A percentile compares a stretch with the other conserved stretches of the same genome.
These are phyloP conservation scores for Argyrosomus japonicus DNA, from an alignment of 2,113 vertebrate species.

Conservation along the genomic window DNA sequence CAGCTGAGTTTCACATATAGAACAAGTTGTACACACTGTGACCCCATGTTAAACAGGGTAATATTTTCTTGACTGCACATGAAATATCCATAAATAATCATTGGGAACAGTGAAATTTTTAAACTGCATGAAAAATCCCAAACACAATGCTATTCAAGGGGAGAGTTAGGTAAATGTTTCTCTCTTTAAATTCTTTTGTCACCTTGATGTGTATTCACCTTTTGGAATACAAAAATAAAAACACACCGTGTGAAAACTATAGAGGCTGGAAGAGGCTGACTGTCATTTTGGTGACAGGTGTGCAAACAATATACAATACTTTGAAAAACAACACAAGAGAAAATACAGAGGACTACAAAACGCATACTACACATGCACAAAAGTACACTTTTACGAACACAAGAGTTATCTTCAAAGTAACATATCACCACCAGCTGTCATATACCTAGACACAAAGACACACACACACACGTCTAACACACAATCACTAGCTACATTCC, in stretches of 20 bases:
- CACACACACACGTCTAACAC: constrained; percentile 4
- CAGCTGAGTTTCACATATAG: too few species aligned
- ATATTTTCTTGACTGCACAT: not conserved
- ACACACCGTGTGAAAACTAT: not conserved
- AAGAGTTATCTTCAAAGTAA: not conserved
- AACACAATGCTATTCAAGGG: not conserved
- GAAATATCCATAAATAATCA: not conserved
- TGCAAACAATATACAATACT: not conserved
- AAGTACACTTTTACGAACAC: too few species aligned
- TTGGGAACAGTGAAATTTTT: not conserved
- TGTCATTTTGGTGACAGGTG: not conserved
- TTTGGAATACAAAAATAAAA: not conserved
- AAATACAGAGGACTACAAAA: too few species aligned
- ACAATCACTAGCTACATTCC: not conserved
- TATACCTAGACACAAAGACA: not conserved
- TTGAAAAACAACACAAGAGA: too few species aligned
- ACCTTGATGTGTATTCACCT: not conserved
- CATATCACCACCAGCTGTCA: not conserved
- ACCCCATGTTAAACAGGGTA: not conserved
- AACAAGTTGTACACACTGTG: too few species aligned
- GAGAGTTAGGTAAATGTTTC: not conserved
- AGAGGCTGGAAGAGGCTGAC: not conserved
- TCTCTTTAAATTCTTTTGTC: not conserved
- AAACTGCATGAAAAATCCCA: not conserved
- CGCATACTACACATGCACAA: too few species aligned